Base-by-base conservation (phyloP, 2,888 invertebrate species). In the Bedellia somnulentella region DNA sequence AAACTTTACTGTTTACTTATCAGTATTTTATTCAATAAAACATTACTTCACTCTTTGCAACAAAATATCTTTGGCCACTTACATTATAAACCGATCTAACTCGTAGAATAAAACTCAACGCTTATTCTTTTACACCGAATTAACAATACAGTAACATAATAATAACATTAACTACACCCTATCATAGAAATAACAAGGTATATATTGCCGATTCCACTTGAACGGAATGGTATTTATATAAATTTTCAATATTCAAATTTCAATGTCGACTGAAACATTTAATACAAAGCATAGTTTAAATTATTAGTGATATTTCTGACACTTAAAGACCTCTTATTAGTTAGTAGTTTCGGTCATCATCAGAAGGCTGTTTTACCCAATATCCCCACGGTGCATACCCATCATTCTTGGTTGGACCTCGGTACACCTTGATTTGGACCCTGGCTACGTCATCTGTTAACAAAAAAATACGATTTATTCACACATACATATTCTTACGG, bases 381-480 rank as follows among this genome's bases (percentile, higher is more conserved):
- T 81, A 86, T 3, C 86, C 86, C 81, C 85, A 85, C 0, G 85
- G 84, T 2, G 86, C 85, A 44, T 81, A 82, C 14, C 80, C 75
- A 34, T 80, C 81, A 38, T 80, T 68, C 41, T 81, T 81, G 2
- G 82, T 80, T 0, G 86, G 86, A 0, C 86, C 86, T 37, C 87
- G 59, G 58, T 85, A 87, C 23, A 86, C 86, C 57, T 86, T 87
- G 38, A 87, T 85, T 61, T 86, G 86, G 2, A 87, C 86, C 30
- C 85, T 58, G 2, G 79, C 80, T 9, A 76, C 66, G 37, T 81
- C 80, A 42, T 79, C 81, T 80, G 43, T 17, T 11, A 16, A 9
- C 2, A 9, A 13, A 53, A 15, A 45, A 52, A 34, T 27, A 30
- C 34, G 16, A 39, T 15, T 30, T 33, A 18, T 21, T 21, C 10